Evolutionary conservation across 2,797 vertebrate genomes (phyloP).

Genomic region (Coregonus sp.): DNA sequence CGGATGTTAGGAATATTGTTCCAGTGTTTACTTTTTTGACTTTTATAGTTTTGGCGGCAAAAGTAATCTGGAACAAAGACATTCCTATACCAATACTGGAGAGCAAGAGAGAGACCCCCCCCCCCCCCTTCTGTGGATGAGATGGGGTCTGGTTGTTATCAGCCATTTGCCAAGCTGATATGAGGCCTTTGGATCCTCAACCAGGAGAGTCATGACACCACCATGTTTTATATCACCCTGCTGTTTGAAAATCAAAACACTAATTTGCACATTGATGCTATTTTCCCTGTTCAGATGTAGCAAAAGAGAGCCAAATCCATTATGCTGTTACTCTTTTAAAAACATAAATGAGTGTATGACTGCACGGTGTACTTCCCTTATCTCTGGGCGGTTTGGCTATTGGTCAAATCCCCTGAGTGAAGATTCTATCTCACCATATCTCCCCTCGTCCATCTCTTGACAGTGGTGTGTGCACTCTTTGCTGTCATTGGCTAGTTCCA

Average conservation of each 20-base stretch:
- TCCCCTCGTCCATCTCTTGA: neutral
- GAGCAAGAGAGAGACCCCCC: too few species aligned
- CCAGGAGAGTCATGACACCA: too few species aligned
- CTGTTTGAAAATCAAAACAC: neutral
- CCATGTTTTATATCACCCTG: neutral
- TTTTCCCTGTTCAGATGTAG: neutral
- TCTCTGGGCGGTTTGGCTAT: neutral
- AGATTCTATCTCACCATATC: neutral
- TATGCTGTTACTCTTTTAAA: neutral
- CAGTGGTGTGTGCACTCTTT: neutral
- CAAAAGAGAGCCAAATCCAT: neutral
- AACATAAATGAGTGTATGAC: neutral
- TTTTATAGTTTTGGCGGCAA: too few species aligned
- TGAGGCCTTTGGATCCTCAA: too few species aligned
- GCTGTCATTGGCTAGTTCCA: neutral
- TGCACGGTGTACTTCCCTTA: neutral
- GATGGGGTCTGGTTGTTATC: too few species aligned
- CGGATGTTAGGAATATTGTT: too few species aligned
- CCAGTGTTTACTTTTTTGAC: too few species aligned
- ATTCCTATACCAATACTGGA: too few species aligned
- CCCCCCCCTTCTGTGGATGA: too few species aligned
- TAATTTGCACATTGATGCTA: neutral
- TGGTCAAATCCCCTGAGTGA: neutral
- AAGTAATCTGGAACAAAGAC: too few species aligned
- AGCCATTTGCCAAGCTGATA: too few species aligned